A percentile compares a stretch with the other conserved stretches of the same genome.
These are phyloP conservation scores for Bembecia ichneumoniformis DNA, from an alignment of 2,888 invertebrate genomes.

Conservation along the genomic window DNA sequence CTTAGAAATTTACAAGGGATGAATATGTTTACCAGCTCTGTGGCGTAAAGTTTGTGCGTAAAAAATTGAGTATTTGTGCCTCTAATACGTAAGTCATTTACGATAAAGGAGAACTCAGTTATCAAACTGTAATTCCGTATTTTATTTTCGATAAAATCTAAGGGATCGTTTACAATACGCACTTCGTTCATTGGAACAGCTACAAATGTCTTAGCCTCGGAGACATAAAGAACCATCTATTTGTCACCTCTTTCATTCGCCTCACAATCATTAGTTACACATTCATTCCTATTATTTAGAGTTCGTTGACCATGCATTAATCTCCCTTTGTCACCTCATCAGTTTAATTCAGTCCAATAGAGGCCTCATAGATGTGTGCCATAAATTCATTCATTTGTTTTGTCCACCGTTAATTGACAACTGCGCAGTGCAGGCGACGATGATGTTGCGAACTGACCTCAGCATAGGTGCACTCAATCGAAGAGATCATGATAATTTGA, in stretches of 20 bases:
- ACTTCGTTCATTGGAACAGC: no score
- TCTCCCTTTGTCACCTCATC: slow-evolving; percentile 12
- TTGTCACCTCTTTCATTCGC: no score
- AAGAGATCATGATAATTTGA: neutral
- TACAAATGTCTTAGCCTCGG: no score
- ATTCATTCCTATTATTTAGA: neutral
- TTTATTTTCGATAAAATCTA: neutral
- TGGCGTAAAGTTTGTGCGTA: no score
- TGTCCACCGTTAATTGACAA: neutral
- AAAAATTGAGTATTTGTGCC: no score
- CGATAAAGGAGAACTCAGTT: neutral
- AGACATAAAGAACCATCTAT: no score
- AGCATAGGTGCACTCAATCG: neutral
- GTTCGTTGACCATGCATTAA: slow-evolving; percentile 5
- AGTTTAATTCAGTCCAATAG: slow-evolving; percentile 11
- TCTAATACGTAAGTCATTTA: no score
- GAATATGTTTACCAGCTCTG: no score
- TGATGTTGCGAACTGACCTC: neutral
- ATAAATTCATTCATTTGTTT: slow-evolving; percentile 5
- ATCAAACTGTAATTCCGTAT: neutral
- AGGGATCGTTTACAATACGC: no score
- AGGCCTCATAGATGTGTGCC: slow-evolving; percentile 6
- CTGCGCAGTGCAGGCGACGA: neutral
- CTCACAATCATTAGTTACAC: neutral
- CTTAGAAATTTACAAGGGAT: no score